Evolutionary conservation across 2,797 vertebrate species (phyloP), one percentile per base, ranked within the genome.

Genomic region (Chaetophractus vellerosus): DNA sequence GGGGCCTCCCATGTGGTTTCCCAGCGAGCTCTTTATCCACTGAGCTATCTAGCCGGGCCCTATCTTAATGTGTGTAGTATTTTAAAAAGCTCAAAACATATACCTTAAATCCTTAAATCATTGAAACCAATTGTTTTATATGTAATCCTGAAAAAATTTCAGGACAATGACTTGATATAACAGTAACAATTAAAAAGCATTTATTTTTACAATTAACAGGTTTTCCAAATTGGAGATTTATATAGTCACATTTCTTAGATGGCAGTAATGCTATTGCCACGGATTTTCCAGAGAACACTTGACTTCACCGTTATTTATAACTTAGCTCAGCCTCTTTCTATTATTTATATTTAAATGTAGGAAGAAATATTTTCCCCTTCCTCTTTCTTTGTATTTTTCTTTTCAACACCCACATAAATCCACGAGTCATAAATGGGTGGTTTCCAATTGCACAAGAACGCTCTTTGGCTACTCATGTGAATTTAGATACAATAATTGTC

Each of bases 321-420:
- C 98, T 98, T 98, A 92, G 97, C 95, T 97, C 97, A 95, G 94
- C 87, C 96, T 96, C 96, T 96, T 98, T 97, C 97, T 94, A 94
- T 97, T 97, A 96, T 98, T 98, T 98, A 97, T 97, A 97, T 98
- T 98, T 99, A 99, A 99, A 99, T 98, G 98, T 98, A 99, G 98
- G 98, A 98, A 97, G 97, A 50, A 96, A 97, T 98, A 97, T 98
- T 98, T 98, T 98, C 98, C 98, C 98, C 98, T 95, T 98, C 96
- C 97, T 81, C 98, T 97, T 97, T 97, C 97, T 98, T 98, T 97
- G 88, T 96, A 88, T 97, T 98, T 98, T 98, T 98, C 96, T 98
- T 98, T 98, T 98, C 94, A 98, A 98, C 97, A 97, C 98, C 99
- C 98, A 98, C 98, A 96, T 94, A 89, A 97, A n/a, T 59, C 63